Base-by-base conservation (phyloP, 2,113 vertebrate species). In the Anas platyrhynchos region DNA sequence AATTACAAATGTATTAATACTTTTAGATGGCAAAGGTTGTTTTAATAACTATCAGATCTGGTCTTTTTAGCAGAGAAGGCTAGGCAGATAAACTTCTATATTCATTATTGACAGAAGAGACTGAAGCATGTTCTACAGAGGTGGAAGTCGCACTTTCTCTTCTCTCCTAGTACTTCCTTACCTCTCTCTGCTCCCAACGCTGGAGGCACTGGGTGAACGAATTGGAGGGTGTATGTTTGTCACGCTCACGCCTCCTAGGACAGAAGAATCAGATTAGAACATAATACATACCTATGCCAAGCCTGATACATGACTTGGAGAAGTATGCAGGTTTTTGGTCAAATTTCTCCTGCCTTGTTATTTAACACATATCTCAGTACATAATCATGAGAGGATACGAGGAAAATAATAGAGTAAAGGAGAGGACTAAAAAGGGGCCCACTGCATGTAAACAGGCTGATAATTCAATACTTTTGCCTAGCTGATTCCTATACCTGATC, bases 121-220 rank as follows among this genome's bases (percentile, higher is more conserved):
- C 56, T 34, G 26, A 38, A 23, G 13, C 4, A 8, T 13, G 9
- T 32, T 84, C 65, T 69, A 3, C 29, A 18, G 59, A 89, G 46
- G 36, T 34, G 25, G 50, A 78, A 58, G 20, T 66, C 31, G 21
- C 34, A 18, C 31, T 59, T 62, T 84, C n/a, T 31, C 41, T 68
- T 58, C 54, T 72, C 36, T 86, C 38, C 58, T 36, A 62, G 27
- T 48, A 34, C 23, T 76, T 79, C 25, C 94, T 98, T 98, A 98
- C 98, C 98, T 98, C 94, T 98, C 98, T 93, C 98, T 97, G 94
- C 98, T 98, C 83, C 98, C 98, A 86, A 98, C 97, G 26, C 98
- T 98, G 96, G 98, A 98, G 92, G 98, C 98, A 96, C 98, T 98
- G 66, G 98, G 98, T 93, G 98, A 98, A 27, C 98, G 98, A 61